A percentile compares a stretch with the other conserved stretches of the same genome.
Conservation (phyloP, 2,888 invertebrate genomes). For the Eurytoma adleriae region DNA sequence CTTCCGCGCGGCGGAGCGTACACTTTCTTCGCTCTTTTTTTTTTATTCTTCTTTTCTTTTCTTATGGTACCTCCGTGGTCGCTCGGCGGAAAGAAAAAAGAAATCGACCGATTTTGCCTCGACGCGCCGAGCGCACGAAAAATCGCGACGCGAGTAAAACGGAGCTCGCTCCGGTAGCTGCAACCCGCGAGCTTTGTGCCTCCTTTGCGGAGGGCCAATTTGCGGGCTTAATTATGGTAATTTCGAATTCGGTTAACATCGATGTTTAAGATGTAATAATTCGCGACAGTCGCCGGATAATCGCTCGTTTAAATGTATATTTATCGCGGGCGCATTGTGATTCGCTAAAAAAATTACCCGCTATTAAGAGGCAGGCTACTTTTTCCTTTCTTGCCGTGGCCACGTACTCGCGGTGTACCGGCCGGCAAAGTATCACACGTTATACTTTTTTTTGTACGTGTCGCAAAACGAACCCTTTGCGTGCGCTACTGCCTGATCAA, state of each 20-base stretch:
- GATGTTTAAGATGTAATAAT: constrained; percentile 33
- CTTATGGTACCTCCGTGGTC: not conserved
- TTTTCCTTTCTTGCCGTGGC: not conserved
- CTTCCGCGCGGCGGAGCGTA: constrained; percentile 56
- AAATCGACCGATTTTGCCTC: not conserved
- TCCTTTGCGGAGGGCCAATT: not conserved
- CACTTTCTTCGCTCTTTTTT: constrained; percentile 33
- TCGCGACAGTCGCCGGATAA: constrained; percentile 15
- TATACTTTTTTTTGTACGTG: constrained; percentile 6
- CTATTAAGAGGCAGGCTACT: constrained; percentile 37
- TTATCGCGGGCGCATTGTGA: constrained; percentile 20
- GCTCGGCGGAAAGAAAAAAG: not conserved
- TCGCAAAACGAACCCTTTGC: not conserved
- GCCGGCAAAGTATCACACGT: constrained; percentile 31
- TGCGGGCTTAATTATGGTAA: constrained; percentile 13
- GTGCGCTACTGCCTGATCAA: not conserved
- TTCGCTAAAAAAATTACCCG: constrained; percentile 34
- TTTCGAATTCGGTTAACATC: not conserved
- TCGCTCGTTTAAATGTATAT: constrained; percentile 24
- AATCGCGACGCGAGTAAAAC: too few species aligned
- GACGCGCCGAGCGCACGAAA: too few species aligned
- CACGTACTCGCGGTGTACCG: constrained; percentile 1
- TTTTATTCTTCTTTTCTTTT: constrained; percentile 14
- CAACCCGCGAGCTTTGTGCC: too few species aligned
- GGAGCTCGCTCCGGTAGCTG: not conserved